These are phyloP conservation scores for Tachina grossa DNA, from an alignment of 2,888 invertebrate species.

Conservation along the genomic window DNA sequence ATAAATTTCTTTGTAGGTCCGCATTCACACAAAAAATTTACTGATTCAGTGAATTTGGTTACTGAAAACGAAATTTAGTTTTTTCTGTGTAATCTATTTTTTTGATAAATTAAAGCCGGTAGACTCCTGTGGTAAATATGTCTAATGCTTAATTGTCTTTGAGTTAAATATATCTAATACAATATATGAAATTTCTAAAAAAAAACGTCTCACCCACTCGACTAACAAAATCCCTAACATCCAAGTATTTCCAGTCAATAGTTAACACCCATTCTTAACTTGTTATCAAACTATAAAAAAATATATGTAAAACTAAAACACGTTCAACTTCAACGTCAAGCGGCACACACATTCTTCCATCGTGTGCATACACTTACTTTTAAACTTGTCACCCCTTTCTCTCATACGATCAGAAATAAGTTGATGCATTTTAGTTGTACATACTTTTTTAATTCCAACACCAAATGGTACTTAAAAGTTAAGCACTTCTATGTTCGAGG, in stretches of 20 bases:
- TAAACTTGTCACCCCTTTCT: neutral
- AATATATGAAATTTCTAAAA: too few species aligned
- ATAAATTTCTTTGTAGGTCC: too few species aligned
- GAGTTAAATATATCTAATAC: too few species aligned
- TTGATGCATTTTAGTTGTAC: conserved; percentile 31
- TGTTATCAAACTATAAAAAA: neutral
- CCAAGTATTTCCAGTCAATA: neutral
- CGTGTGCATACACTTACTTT: neutral
- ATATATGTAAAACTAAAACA: neutral
- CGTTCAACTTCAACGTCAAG: neutral
- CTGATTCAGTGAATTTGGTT: too few species aligned
- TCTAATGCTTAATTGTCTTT: too few species aligned
- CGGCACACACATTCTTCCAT: neutral
- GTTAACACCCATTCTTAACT: neutral
- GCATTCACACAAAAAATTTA: too few species aligned
- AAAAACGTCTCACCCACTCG: too few species aligned
- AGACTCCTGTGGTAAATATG: too few species aligned
- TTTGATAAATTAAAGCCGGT: too few species aligned
- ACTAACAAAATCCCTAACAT: too few species aligned
- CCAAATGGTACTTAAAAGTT: conserved; percentile 70
- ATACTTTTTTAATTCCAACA: conserved; percentile 64
- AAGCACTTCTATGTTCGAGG: conserved; percentile 63
- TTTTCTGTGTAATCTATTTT: too few species aligned
- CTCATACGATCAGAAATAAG: neutral
- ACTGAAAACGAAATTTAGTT: too few species aligned